Evolutionary conservation across 1,140 invertebrate species (phyloP), one percentile per base, ranked within the genome.

Genomic region (Drosophila mauritiana): DNA sequence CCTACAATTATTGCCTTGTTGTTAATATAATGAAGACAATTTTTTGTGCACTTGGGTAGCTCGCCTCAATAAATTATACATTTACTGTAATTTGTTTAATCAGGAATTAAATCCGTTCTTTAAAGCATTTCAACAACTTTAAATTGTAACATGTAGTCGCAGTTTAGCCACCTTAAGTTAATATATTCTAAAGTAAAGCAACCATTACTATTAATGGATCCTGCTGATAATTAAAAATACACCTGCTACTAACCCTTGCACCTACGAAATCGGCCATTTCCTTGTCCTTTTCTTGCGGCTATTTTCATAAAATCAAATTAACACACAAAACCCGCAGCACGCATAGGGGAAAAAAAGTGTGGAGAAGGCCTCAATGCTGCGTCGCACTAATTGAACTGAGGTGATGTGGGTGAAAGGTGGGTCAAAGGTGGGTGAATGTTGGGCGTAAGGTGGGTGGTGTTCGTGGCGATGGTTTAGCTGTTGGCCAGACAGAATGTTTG

Each of bases 301-400:
- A 72, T 72, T 72, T 78, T 51, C 65, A 78, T 78, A 64, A 78
- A 78, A 78, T 78, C 75, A 78, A 78, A 78, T 78, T 78, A 78
- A 78, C 58, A 62, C 75, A 78, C 53, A 63, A 64, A 57, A 64
- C 39, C 39, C 54, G 48, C 42, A 45, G 67, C 63, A 70, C 64
- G 67, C 67, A 64, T 54, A 42, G 46, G 3, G 13, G 1, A 11
- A 39, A 39, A 39, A 13, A 46, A 45, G 45, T 17, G 11, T 20
- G 2, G 40, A 31, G 15, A 39, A 69, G 17, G 13, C 61, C 36
- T 36, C 12, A 56, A 56, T 56, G 40, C 57, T 63, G 15, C 17
- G 40, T 20, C 11, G 25, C 64, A 70, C 67, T 70, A 70, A 70
- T 70, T 70, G 51, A 69, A 69, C 25, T 27, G 37, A 43, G 45